phyloP scores from a whole-genome alignment of 2,113 vertebrate genomes.

The Scartelaos histophorus region DNA sequence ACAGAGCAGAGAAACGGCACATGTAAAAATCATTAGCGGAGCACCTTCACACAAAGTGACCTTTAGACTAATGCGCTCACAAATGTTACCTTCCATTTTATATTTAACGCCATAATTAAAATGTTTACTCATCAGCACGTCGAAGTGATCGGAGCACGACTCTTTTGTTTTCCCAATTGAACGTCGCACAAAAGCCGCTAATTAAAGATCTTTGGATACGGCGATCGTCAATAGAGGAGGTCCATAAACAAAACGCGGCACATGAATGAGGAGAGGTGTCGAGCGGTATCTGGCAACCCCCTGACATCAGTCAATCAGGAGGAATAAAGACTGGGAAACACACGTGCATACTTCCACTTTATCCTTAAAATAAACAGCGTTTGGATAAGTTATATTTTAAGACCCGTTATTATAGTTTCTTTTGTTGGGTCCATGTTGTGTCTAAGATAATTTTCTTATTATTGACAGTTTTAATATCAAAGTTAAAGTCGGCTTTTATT shows the following conservation, averaged over 20 bases:
- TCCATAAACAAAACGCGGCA: constrained; percentile 51
- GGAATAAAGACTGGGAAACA: constrained; percentile 21
- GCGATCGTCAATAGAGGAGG: constrained; percentile 59
- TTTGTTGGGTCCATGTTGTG: too few species aligned
- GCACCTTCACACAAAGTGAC: constrained; percentile 54
- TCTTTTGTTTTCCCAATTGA: constrained; percentile 62
- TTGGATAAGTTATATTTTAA: background rate
- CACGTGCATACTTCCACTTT: background rate
- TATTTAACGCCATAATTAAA: constrained; percentile 66
- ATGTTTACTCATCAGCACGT: constrained; percentile 58
- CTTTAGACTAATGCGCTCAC: constrained; percentile 59
- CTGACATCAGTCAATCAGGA: constrained; percentile 64
- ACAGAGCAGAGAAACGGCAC: background rate
- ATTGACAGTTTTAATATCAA: too few species aligned
- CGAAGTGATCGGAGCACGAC: constrained; percentile 32
- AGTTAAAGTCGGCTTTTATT: too few species aligned
- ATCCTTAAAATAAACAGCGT: background rate
- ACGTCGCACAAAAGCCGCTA: constrained; percentile 64
- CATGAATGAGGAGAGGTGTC: constrained; percentile 61
- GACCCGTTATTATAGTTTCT: too few species aligned
- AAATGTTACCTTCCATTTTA: constrained; percentile 64
- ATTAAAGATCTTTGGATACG: constrained; percentile 71
- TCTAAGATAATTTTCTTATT: too few species aligned
- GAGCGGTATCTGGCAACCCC: constrained; percentile 50
- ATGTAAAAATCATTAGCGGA: constrained; percentile 25